Conservation (phyloP, 2,113 vertebrate species). For the Elgaria multicarinata region DNA sequence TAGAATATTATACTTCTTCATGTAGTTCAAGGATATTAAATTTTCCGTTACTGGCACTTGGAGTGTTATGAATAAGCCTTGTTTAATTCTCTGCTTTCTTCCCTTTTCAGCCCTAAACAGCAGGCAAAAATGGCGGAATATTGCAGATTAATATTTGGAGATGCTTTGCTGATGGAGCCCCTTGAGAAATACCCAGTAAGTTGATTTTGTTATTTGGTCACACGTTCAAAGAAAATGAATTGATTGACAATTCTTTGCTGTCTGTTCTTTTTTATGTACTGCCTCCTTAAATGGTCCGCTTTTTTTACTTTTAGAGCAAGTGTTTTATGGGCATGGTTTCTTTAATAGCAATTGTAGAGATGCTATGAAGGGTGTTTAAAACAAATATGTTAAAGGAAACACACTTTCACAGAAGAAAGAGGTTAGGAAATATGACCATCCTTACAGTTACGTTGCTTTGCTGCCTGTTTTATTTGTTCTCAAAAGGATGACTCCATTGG, state of each 20-base stretch:
- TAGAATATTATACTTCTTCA: neutral
- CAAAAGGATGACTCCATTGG: neutral
- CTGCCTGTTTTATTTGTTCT: slow-evolving; percentile 8
- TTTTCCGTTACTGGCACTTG: slow-evolving; percentile 15
- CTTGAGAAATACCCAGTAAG: slow-evolving; percentile 96
- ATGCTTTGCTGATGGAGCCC: slow-evolving; percentile 92
- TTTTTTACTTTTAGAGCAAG: accelerated
- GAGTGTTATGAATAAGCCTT: slow-evolving; percentile 8
- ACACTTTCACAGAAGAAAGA: slow-evolving; percentile 30
- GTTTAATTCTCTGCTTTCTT: slow-evolving; percentile 44
- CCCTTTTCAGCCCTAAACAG: slow-evolving; percentile 88
- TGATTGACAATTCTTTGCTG: neutral
- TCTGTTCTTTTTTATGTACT: neutral
- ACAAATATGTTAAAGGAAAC: slow-evolving; percentile 4
- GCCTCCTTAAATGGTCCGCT: neutral
- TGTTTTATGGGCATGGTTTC: neutral
- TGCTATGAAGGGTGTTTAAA: slow-evolving; percentile 35
- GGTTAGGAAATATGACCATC: slow-evolving; percentile 19
- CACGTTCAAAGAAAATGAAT: neutral
- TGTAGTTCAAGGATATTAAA: slow-evolving; percentile 32
- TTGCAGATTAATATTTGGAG: slow-evolving; percentile 97
- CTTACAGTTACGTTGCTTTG: slow-evolving; percentile 27
- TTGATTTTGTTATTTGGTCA: slow-evolving; percentile 1
- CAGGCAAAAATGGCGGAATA: slow-evolving; percentile 99
- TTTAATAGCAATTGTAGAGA: slow-evolving; percentile 30